Conservation (phyloP, 2,888 invertebrate species). For the Schrankia costaestrigalis region DNA sequence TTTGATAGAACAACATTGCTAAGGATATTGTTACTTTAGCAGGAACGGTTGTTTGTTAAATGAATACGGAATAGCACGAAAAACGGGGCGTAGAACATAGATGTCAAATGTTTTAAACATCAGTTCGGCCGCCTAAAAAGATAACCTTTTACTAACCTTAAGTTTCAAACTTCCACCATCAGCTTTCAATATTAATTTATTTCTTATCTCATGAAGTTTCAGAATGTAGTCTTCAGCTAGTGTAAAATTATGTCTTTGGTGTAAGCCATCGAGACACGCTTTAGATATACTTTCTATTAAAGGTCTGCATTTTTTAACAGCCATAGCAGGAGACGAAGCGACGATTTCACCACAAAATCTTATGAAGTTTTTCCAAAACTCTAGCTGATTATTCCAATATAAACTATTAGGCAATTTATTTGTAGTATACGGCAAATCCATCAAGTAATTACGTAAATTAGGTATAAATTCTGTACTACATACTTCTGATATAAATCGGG, state of each 20-base stretch:
- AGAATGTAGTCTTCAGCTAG: constrained; percentile 37
- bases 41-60: too few species aligned
- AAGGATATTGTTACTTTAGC: too few species aligned
- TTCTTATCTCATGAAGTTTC: constrained; percentile 42
- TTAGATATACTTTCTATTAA: constrained; percentile 50
- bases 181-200: constrained; percentile 37
- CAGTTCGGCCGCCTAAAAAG: too few species aligned
- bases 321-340: constrained; percentile 52
- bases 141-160: too few species aligned
- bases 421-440: constrained; percentile 51
- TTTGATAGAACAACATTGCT: too few species aligned
- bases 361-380: constrained; percentile 61
- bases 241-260: constrained; percentile 40
- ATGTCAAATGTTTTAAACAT: too few species aligned
- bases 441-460: constrained; percentile 49
- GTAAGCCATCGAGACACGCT: constrained; percentile 48
- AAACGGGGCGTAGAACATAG: too few species aligned
- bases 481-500: constrained; percentile 49
- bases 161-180: constrained; percentile 44
- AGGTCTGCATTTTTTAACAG: constrained; percentile 52
- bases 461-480: constrained; percentile 57
- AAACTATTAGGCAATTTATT: constrained; percentile 29
- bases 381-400: constrained; percentile 57
- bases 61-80: too few species aligned
- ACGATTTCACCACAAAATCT: constrained; percentile 56